Evolutionary conservation across 2,888 invertebrate genomes (phyloP).

Genomic region (Hyposoter didymator): DNA sequence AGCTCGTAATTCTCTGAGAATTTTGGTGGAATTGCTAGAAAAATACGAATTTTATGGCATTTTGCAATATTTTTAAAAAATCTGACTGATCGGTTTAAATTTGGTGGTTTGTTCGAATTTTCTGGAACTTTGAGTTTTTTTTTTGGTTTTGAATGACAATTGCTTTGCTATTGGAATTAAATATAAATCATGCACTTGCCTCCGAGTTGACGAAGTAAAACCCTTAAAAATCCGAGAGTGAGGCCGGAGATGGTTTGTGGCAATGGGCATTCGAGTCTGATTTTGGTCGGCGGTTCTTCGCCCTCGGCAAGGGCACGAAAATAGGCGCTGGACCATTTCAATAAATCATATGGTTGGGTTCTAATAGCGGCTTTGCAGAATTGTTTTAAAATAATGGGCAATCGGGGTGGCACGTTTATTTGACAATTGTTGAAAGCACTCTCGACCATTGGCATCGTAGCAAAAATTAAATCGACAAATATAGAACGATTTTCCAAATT

Average conservation of each 20-base stretch:
- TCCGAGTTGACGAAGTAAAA: conserved; percentile 91
- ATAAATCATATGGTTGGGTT: conserved; percentile 94
- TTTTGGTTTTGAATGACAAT: background rate
- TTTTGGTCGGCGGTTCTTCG: conserved; percentile 92
- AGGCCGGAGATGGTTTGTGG: conserved; percentile 90
- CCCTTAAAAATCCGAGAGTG: conserved; percentile 92
- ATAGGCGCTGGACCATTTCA: conserved; percentile 93
- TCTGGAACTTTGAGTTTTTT: no score
- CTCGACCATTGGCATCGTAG: conserved; percentile 85
- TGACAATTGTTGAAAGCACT: conserved; percentile 92
- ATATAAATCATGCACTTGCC: conserved; percentile 74
- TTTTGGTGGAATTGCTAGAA: no score
- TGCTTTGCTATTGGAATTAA: background rate
- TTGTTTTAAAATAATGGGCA: conserved; percentile 93
- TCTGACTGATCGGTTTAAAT: no score
- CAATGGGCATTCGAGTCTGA: conserved; percentile 90
- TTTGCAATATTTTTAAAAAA: no score
- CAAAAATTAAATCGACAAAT: background rate
- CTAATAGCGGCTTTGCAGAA: conserved; percentile 96
- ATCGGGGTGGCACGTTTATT: conserved; percentile 92
- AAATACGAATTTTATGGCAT: no score
- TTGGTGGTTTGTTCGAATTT: no score
- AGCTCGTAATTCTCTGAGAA: no score
- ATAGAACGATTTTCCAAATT: background rate
- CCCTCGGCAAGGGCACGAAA: conserved; percentile 92